Conservation (phyloP, 2,888 invertebrate genomes). For the Nymphalis urticae region DNA sequence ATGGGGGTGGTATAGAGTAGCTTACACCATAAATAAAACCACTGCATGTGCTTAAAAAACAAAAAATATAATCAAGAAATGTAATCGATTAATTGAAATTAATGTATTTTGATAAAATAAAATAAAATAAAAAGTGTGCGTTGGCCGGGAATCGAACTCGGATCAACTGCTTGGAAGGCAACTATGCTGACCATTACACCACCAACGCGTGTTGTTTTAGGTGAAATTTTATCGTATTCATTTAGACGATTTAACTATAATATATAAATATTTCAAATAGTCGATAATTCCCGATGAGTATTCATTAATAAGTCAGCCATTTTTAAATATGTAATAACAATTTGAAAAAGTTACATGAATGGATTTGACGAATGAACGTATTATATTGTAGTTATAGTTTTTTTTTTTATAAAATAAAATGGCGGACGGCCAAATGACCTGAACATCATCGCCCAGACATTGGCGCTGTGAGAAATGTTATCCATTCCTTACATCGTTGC, state of each 20-base stretch:
- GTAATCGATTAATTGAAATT: neutral
- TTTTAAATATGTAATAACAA: neutral
- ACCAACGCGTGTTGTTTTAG: conserved; percentile 51
- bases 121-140: conserved; percentile 43
- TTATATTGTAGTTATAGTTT: too few relatives aligned
- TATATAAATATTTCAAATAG: neutral
- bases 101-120: neutral
- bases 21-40: neutral
- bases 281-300: neutral
- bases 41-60: neutral
- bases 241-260: neutral
- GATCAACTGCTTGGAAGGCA: conserved; percentile 69
- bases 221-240: conserved; percentile 1
- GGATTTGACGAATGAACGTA: neutral
- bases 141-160: conserved; percentile 64
- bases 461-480: too few relatives aligned
- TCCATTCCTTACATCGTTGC: too few relatives aligned
- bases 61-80: too few relatives aligned
- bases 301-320: neutral
- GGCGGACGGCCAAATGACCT: too few relatives aligned
- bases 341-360: neutral
- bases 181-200: conserved; percentile 68
- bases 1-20: conserved; percentile 65
- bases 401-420: too few relatives aligned
- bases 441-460: too few relatives aligned